Base-by-base conservation (phyloP, 2,888 invertebrate species). In the Myathropa florea region DNA sequence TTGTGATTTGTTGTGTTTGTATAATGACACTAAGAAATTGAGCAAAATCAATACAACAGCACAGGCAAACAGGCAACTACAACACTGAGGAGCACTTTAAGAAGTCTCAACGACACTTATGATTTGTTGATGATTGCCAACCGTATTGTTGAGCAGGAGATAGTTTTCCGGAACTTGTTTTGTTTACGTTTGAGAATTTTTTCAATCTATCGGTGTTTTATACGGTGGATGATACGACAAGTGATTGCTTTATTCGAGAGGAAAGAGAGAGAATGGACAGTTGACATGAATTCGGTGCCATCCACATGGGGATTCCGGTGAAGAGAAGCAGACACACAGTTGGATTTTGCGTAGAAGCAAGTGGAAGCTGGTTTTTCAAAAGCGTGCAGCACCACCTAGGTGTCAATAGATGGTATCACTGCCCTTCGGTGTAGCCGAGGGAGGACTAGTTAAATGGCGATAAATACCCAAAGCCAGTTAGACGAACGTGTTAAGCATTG, bases 131-230 rank as follows among this genome's bases (percentile, higher is more conserved):
- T 26, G 2, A 39, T 23, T 64, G 63, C 39, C 63, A 64, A 39
- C 24, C 36, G 63, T 36, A 36, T 23, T 36, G 14, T 46, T 24
- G 12, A 21, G 0, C 2, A 9, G 7, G 24, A 12, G 10, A 7
- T 68, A n/a, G 39, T 12, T n/a, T n/a, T n/a, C n/a, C n/a, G n/a
- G n/a, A n/a, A n/a, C n/a, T n/a, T n/a, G n/a, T n/a, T 39, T 68
- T 83, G 83, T 83, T 83, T 73, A 83, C 63, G 33, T 78, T 64
- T 2, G 30, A 6, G 0, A 28, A 14, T 61, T 55, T 30, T 21
- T 33, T 33, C 33, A 2, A 33, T 12, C 12, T 30, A n/a, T 71
- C 33, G 53, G 39, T 26, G 24, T 60, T 63, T 68, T 18, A 39
- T 60, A 60, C 36, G n/a, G 61, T 72, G 61, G 53, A 46, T 39